A percentile compares a stretch with the other conserved stretches of the same genome.
Evolutionary conservation across 2,888 invertebrate species (phyloP).

Genomic region (Thymelicus acteon): DNA sequence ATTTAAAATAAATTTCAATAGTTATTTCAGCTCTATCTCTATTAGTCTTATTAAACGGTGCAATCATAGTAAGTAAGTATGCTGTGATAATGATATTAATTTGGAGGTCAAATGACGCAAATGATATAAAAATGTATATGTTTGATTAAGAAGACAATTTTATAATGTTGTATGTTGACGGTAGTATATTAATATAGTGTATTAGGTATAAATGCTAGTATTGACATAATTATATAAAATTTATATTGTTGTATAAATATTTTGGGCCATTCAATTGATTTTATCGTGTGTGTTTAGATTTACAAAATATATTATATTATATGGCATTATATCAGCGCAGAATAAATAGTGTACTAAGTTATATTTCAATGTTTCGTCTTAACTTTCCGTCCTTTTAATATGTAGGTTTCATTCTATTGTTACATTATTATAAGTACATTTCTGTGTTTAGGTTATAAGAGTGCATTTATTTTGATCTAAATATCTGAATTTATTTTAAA

Average conservation of each 20-base stretch:
- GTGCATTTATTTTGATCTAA: conserved; percentile 23
- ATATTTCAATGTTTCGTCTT: too few species aligned
- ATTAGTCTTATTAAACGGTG: not conserved
- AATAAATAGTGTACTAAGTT: not conserved
- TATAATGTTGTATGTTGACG: not conserved
- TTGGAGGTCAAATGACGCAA: not conserved
- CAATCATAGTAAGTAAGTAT: conserved; percentile 5
- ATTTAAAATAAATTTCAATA: not conserved
- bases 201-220: not conserved
- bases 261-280: not conserved
- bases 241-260: not conserved
- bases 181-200: not conserved
- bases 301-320: not conserved
- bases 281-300: not conserved
- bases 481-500: not conserved
- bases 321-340: not conserved
- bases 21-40: not conserved
- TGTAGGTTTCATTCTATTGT: not conserved
- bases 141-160: not conserved
- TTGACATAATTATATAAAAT: not conserved
- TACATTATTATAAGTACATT: not conserved
- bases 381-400: not conserved
- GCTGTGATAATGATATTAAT: conserved; percentile 3
- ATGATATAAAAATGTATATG: not conserved
- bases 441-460: conserved; percentile 3